Evolutionary conservation across 2,797 vertebrate species (phyloP).

Genomic region (Tarsius wallacei): DNA sequence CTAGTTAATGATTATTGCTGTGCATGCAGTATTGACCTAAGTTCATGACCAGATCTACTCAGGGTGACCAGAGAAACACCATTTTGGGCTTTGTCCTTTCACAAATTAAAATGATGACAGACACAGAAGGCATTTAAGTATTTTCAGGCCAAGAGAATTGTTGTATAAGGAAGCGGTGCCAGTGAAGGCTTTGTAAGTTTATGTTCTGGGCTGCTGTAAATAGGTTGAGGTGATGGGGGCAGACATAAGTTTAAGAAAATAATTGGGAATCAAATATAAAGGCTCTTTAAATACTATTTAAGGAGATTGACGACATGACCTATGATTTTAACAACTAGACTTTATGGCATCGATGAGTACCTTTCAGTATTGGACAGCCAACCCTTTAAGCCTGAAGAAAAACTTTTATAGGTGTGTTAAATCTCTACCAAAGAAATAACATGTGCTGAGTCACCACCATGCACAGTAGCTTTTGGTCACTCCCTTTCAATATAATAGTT

Average conservation of each 20-base stretch:
- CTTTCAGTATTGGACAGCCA: not conserved
- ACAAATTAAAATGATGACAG: not conserved
- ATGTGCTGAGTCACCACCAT: not conserved
- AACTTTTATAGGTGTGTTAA: slow-evolving; percentile 49
- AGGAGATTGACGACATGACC: slow-evolving; percentile 42
- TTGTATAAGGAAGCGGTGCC: not conserved
- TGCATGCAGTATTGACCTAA: too few species aligned
- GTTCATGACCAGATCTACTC: too few species aligned
- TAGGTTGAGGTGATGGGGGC: not conserved
- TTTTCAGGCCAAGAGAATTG: slow-evolving; percentile 9
- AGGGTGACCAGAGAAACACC: too few species aligned
- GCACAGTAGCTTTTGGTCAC: not conserved
- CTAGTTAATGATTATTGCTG: too few species aligned
- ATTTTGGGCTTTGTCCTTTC: too few species aligned
- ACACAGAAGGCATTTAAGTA: not conserved
- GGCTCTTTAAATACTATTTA: not conserved
- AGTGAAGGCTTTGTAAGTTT: not conserved
- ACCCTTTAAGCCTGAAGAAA: not conserved
- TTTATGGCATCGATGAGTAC: not conserved
- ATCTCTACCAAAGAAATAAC: slow-evolving; percentile 9
- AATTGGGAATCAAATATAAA: not conserved
- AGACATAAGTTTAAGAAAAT: slow-evolving; percentile 6
- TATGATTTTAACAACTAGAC: slow-evolving; percentile 3
- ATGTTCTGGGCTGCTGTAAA: not conserved
- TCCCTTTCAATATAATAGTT: slow-evolving; percentile 68